Conservation (phyloP, 2,888 invertebrate species). For the Drepanosiphum platanoidis region DNA sequence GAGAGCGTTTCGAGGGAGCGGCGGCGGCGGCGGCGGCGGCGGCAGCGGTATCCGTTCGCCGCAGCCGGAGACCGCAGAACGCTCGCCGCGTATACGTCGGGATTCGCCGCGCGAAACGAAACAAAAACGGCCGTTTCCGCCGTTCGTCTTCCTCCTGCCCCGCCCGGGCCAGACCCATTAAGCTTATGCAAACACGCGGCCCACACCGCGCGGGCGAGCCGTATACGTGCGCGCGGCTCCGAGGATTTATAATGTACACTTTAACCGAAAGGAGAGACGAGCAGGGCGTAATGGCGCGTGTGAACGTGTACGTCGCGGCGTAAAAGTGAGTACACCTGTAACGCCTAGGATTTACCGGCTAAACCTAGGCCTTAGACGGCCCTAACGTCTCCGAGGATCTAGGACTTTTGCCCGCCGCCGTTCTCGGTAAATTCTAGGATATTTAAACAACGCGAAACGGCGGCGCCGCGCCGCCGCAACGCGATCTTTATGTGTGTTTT, state of each 20-base stretch:
- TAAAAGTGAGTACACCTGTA: no score
- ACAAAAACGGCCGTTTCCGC: conserved; percentile 59
- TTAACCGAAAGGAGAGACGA: conserved; percentile 17
- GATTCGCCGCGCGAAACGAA: conserved; percentile 38
- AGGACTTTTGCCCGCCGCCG: no score
- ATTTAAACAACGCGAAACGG: no score
- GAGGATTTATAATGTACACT: conserved; percentile 50
- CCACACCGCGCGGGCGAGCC: background rate
- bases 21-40: background rate
- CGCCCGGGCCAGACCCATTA: conserved; percentile 41
- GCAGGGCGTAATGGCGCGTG: background rate
- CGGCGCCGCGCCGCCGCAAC: no score
- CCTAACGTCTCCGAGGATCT: no score
- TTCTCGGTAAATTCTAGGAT: no score
- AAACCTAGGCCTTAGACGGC: no score
- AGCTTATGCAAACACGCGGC: conserved; percentile 45
- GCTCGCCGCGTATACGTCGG: background rate
- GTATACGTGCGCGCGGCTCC: background rate
- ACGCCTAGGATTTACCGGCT: no score
- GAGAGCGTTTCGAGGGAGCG: background rate
- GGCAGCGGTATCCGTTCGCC: conserved; percentile 23
- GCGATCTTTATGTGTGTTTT: no score
- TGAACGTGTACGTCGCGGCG: background rate
- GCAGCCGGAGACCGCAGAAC: conserved; percentile 24
- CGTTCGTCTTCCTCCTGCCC: background rate